phyloP scores from a whole-genome alignment of 2,888 invertebrate genomes.

The Mythimna loreyi region DNA sequence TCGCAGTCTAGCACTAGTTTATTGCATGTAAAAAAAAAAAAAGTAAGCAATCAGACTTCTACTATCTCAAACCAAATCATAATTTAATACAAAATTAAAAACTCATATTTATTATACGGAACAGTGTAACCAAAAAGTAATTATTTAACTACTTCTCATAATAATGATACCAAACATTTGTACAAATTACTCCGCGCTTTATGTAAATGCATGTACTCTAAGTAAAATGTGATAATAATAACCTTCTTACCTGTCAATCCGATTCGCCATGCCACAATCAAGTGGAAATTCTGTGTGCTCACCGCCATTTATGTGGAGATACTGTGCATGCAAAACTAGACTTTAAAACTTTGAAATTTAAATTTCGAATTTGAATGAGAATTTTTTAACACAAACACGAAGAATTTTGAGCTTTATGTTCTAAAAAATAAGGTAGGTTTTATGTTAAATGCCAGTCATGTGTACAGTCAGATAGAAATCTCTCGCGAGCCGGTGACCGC shows the following conservation, averaged over 20 bases:
- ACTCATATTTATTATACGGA: conserved; percentile 23
- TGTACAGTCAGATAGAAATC: conserved; percentile 84
- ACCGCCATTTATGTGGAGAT: conserved; percentile 67
- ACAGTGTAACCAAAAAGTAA: conserved; percentile 41
- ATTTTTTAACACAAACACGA: conserved; percentile 18
- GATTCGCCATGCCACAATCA: conserved; percentile 87
- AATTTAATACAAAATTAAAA: conserved; percentile 6
- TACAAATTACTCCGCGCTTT: conserved; percentile 79
- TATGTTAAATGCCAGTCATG: conserved; percentile 53
- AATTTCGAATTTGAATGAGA: conserved; percentile 72
- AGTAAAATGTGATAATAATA: conserved; percentile 90
- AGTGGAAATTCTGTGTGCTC: conserved; percentile 80
- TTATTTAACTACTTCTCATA: conserved; percentile 58
- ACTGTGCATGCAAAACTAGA: conserved; percentile 65
- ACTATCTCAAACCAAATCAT: conserved; percentile 11
- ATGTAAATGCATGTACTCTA: conserved; percentile 79
- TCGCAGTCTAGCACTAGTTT: too few species aligned
- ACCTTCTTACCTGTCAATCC: conserved; percentile 88
- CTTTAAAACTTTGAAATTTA: conserved; percentile 68
- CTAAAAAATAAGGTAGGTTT: conserved; percentile 66
- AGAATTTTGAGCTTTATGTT: conserved; percentile 60
- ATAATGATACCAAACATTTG: conserved; percentile 69
- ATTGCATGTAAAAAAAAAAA: too few species aligned
- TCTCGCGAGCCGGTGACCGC: conserved; percentile 83
- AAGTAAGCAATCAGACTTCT: conserved; percentile 10